A percentile compares a stretch with the other conserved stretches of the same genome.
Conservation (phyloP, 2,888 invertebrate genomes). For the Tromatobia lineatoria region DNA sequence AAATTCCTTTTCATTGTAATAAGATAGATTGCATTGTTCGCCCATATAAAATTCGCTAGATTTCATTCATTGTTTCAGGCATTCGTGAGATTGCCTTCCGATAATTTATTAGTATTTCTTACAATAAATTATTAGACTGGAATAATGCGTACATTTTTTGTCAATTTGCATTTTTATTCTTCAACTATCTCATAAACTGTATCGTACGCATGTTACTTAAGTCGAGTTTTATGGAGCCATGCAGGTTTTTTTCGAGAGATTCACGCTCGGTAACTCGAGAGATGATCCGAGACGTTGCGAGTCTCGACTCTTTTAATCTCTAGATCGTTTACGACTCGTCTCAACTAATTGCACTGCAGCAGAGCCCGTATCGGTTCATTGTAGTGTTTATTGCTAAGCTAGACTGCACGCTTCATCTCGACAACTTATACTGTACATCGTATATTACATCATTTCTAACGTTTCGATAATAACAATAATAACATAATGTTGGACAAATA, state of each 20-base stretch:
- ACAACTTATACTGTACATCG: slow-evolving; percentile 13
- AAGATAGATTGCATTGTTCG: too few species aligned
- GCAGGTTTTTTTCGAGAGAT: background rate
- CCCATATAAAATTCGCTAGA: too few species aligned
- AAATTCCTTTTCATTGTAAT: too few species aligned
- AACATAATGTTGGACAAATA: background rate
- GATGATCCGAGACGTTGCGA: slow-evolving; percentile 61
- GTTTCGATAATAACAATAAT: background rate
- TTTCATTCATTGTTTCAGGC: too few species aligned
- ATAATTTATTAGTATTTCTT: too few species aligned
- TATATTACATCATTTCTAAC: background rate
- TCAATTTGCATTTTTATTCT: background rate
- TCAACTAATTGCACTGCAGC: slow-evolving; percentile 56
- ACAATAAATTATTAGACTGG: background rate
- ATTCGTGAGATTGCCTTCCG: too few species aligned
- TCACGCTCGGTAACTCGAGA: slow-evolving; percentile 23
- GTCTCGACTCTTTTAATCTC: slow-evolving; percentile 62
- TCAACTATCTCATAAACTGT: too few species aligned
- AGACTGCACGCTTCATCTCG: slow-evolving; percentile 23
- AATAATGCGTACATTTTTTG: background rate
- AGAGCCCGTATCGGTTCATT: slow-evolving; percentile 49
- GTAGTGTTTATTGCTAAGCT: slow-evolving; percentile 19
- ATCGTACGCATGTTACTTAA: background rate
- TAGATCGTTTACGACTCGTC: slow-evolving; percentile 60
- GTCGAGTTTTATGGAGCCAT: background rate